A percentile compares a stretch with the other conserved stretches of the same genome.
These are phyloP conservation scores for Hemiprocne comata DNA, from an alignment of 2,113 vertebrate genomes.

Conservation along the genomic window DNA sequence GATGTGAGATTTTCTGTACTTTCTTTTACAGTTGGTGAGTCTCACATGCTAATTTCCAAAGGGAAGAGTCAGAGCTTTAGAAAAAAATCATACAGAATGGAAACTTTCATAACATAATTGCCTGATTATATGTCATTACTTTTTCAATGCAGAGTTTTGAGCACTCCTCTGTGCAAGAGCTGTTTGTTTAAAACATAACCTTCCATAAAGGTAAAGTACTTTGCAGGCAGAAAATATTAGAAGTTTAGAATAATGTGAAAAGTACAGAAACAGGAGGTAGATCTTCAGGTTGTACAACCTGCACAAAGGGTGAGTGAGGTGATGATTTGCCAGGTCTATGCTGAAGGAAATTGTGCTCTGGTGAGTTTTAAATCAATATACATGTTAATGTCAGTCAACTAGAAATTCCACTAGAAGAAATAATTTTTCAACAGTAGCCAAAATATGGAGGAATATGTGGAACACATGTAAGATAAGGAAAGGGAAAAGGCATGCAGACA, in stretches of 20 bases:
- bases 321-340: neutral
- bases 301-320: neutral
- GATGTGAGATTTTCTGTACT: neutral
- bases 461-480: neutral
- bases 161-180: neutral
- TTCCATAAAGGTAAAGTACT: neutral
- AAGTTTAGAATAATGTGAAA: neutral
- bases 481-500: neutral
- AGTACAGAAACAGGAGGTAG: neutral
- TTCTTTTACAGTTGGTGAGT: neutral
- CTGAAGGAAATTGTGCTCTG: neutral
- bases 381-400: neutral
- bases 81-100: neutral
- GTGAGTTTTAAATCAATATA: neutral
- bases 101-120: neutral
- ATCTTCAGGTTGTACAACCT: neutral
- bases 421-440: neutral
- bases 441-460: neutral
- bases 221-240: neutral
- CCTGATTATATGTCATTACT: neutral
- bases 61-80: neutral
- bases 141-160: neutral
- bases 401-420: neutral
- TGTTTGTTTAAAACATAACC: slow-evolving; percentile 7
- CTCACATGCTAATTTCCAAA: neutral